These are phyloP conservation scores for Oncorhynchus masou DNA, from an alignment of 2,113 vertebrate species.

Conservation along the genomic window DNA sequence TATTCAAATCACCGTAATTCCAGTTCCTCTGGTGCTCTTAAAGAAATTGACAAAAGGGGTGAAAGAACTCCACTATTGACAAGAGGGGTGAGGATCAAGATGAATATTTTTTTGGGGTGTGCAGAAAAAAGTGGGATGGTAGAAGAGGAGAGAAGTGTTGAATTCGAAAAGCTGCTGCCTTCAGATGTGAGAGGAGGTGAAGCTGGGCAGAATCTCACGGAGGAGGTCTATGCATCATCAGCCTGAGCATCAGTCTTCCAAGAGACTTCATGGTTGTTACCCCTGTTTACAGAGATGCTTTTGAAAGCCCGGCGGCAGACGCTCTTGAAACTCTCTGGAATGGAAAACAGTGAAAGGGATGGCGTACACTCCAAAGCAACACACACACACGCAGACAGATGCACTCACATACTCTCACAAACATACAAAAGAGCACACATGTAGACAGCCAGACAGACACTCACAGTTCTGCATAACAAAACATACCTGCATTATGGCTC, in stretches of 20 bases:
- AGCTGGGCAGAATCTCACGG: background rate
- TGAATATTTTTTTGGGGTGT: background rate
- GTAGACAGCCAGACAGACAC: background rate
- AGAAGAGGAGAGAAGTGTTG: background rate
- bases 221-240: constrained; percentile 15
- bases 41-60: background rate
- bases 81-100: background rate
- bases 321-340: too few species aligned
- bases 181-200: background rate
- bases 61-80: too few species aligned
- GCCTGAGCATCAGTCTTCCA: background rate
- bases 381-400: too few species aligned
- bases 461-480: background rate
- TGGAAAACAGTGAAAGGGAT: too few species aligned
- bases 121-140: background rate
- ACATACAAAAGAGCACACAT: background rate
- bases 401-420: background rate
- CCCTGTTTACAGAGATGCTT: constrained; percentile 8
- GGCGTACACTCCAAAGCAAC: too few species aligned
- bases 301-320: background rate
- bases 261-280: constrained; percentile 14
- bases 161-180: constrained; percentile 1
- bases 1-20: background rate
- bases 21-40: background rate
- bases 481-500: background rate